Percentiles rank a stretch among this genome's conserved stretches.
Conservation (phyloP, 2,113 vertebrate genomes). For the Prolemur simus region DNA sequence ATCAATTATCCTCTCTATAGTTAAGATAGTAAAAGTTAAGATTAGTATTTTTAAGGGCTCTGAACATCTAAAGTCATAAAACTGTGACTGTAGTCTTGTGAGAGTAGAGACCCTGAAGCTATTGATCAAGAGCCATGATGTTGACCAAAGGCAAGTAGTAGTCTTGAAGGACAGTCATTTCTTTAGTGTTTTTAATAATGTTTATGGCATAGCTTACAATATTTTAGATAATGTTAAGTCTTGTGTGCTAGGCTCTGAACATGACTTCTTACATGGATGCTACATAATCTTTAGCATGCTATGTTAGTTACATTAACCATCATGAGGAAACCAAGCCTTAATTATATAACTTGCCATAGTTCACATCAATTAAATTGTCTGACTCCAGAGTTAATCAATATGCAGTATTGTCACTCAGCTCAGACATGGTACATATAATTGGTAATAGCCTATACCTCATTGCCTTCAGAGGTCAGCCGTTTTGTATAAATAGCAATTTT, state of each 20-base stretch:
- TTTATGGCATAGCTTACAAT: background rate
- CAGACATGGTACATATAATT: background rate
- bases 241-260: background rate
- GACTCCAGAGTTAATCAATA: background rate
- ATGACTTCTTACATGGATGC: background rate
- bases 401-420: background rate
- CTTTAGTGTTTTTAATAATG: slow-evolving; percentile 2
- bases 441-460: background rate
- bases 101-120: background rate
- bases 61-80: background rate
- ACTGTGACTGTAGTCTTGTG: background rate
- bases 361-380: background rate
- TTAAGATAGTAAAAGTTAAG: slow-evolving; percentile 14
- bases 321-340: background rate
- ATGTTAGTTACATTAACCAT: slow-evolving; percentile 8
- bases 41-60: background rate
- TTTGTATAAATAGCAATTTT: background rate
- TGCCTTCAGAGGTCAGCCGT: background rate
- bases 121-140: background rate
- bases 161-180: background rate
- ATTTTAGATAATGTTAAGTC: background rate
- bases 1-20: background rate
- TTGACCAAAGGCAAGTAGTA: background rate
- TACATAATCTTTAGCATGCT: background rate
- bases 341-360: background rate